A percentile compares a stretch with the other conserved stretches of the same genome.
These are phyloP conservation scores for Limnothrissa miodon DNA, from an alignment of 2,113 vertebrate species.

Conservation along the genomic window DNA sequence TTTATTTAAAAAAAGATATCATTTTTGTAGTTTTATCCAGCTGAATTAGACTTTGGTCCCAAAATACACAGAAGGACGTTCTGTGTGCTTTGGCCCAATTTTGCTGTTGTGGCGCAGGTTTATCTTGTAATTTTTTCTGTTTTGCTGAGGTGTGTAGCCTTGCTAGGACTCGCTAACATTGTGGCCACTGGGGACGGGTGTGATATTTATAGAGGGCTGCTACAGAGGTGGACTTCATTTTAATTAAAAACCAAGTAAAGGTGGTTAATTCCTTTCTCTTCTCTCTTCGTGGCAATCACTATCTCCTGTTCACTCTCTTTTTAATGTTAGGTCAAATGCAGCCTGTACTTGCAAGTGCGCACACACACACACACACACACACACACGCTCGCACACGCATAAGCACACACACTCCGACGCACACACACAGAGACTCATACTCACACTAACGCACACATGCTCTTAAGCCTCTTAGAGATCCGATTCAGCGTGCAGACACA, in stretches of 20 bases:
- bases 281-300: conserved; percentile 40
- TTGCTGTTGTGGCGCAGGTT: conserved; percentile 52
- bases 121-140: conserved; percentile 34
- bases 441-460: conserved; percentile 38
- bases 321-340: conserved; percentile 17
- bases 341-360: conserved; percentile 15
- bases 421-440: conserved; percentile 35
- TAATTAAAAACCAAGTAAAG: conserved; percentile 66
- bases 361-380: conserved; percentile 31
- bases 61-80: conserved; percentile 62
- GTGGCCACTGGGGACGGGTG: conserved; percentile 51
- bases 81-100: conserved; percentile 66
- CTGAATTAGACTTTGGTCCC: conserved; percentile 70
- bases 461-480: conserved; percentile 69
- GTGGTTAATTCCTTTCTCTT: conserved; percentile 64
- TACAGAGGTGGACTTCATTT: conserved; percentile 60
- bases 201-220: conserved; percentile 61
- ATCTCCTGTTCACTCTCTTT: conserved; percentile 40
- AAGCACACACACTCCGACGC: conserved; percentile 39
- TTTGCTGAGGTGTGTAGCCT: conserved; percentile 45
- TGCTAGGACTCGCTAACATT: conserved; percentile 49
- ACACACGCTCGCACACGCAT: conserved; percentile 23
- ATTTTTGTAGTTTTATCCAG: conserved; percentile 65
- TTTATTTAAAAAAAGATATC: conserved; percentile 35
- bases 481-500: conserved; percentile 63